Conservation (phyloP, 2,888 invertebrate genomes). For the Coelopa pilipes region DNA sequence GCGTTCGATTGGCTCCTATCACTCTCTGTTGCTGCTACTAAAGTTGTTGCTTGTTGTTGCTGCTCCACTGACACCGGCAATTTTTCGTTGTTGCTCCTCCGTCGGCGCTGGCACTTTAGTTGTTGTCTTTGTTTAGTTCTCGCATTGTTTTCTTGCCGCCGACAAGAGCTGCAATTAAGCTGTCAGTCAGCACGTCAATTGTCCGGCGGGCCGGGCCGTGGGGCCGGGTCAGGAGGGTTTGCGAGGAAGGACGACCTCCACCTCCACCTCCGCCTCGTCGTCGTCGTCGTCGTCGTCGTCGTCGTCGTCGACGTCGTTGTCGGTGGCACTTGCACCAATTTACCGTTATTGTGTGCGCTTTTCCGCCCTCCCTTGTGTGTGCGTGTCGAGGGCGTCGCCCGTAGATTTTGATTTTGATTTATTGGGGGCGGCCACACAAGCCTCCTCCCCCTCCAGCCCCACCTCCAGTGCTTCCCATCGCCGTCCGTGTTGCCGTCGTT, state of each 20-base stretch:
- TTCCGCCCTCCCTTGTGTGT: no score
- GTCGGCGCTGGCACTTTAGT: neutral
- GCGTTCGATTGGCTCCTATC: neutral
- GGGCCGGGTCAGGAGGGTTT: no score
- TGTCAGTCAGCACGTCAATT: constrained; percentile 26
- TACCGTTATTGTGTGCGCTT: neutral
- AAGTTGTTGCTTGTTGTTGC: no score
- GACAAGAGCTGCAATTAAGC: constrained; percentile 28
- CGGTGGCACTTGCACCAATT: neutral
- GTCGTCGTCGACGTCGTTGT: no score
- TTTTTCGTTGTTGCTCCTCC: neutral
- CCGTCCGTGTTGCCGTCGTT: constrained; percentile 3
- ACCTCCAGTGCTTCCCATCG: neutral
- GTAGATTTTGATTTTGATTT: no score
- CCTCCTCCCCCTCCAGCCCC: neutral
- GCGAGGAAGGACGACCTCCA: no score
- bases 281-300: no score
- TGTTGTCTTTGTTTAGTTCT: neutral
- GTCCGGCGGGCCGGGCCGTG: neutral
- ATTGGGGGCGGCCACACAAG: no score
- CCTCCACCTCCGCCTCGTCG: no score
- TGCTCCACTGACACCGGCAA: neutral
- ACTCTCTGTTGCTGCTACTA: no score
- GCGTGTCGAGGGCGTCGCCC: no score
- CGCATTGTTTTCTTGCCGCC: neutral